Conservation (phyloP, 2,797 vertebrate genomes). For the Acipenser ruthenus region DNA sequence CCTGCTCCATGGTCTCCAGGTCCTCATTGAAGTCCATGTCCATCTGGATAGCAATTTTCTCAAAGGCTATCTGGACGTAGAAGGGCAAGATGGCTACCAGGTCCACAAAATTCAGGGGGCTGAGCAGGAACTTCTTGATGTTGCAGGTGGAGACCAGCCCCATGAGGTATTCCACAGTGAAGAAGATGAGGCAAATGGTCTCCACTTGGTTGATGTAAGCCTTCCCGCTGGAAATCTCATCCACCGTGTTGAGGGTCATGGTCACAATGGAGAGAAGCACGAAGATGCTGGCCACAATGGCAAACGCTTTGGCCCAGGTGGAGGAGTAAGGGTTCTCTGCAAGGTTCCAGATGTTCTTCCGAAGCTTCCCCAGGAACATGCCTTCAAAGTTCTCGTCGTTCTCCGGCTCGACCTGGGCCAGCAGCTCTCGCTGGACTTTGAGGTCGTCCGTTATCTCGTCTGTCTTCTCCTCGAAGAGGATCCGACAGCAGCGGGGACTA, state of each 20-base stretch:
- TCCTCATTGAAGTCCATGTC: constrained; percentile 60
- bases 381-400: constrained; percentile 59
- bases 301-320: constrained; percentile 71
- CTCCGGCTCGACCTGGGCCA: constrained; percentile 72
- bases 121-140: constrained; percentile 69
- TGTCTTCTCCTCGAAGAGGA: constrained; percentile 76
- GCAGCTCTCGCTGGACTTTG: constrained; percentile 75
- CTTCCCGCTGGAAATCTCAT: constrained; percentile 64
- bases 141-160: constrained; percentile 69
- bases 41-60: constrained; percentile 60
- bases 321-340: constrained; percentile 86
- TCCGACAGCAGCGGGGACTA: constrained; percentile 75
- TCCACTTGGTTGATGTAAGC: constrained; percentile 79
- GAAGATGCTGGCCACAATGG: constrained; percentile 78
- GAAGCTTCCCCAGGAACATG: constrained; percentile 61
- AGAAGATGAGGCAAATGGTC: constrained; percentile 77
- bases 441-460: constrained; percentile 77
- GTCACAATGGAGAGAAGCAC: constrained; percentile 82
- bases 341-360: constrained; percentile 73
- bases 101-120: constrained; percentile 77
- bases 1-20: constrained; percentile 71
- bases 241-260: constrained; percentile 82
- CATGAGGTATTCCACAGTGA: constrained; percentile 76
- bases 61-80: constrained; percentile 77
- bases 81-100: constrained; percentile 83